These are phyloP conservation scores for Pipistrellus kuhlii DNA, from an alignment of 2,797 vertebrate genomes.

Conservation along the genomic window DNA sequence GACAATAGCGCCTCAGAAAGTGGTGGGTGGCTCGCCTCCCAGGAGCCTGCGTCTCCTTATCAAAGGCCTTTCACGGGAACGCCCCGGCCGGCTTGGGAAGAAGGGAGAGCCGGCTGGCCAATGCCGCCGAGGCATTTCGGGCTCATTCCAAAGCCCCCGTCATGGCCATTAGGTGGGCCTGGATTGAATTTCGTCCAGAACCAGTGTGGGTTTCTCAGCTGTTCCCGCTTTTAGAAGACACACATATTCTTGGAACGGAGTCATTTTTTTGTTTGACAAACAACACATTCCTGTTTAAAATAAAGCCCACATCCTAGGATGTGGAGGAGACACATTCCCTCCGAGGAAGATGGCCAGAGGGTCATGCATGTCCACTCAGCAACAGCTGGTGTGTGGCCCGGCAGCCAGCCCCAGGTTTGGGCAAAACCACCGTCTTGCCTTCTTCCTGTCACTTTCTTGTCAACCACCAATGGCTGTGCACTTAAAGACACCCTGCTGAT, in stretches of 20 bases:
- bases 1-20: slow-evolving; percentile 83
- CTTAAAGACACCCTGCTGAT: not conserved
- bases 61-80: slow-evolving; percentile 78
- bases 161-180: slow-evolving; percentile 69
- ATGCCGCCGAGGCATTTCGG: slow-evolving; percentile 71
- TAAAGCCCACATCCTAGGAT: not conserved
- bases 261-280: slow-evolving; percentile 64
- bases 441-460: not conserved
- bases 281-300: slow-evolving; percentile 63
- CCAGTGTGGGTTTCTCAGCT: slow-evolving; percentile 74
- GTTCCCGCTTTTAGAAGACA: slow-evolving; percentile 53
- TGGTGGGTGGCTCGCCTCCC: slow-evolving; percentile 84
- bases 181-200: slow-evolving; percentile 75
- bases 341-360: not conserved
- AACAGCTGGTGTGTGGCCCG: fast-evolving
- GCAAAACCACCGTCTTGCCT: not conserved
- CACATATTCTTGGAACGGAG: slow-evolving; percentile 69
- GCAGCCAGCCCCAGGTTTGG: not conserved
- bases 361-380: not conserved
- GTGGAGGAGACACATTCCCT: slow-evolving; percentile 47
- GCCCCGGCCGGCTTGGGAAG: slow-evolving; percentile 68
- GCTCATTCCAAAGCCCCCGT: slow-evolving; percentile 75
- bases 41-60: slow-evolving; percentile 83
- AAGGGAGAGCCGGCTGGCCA: slow-evolving; percentile 78
- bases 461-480: fast-evolving